Percentiles rank a stretch among this genome's conserved stretches.
Evolutionary conservation across 2,888 invertebrate species (phyloP).

Genomic region (Anthophora plumipes): DNA sequence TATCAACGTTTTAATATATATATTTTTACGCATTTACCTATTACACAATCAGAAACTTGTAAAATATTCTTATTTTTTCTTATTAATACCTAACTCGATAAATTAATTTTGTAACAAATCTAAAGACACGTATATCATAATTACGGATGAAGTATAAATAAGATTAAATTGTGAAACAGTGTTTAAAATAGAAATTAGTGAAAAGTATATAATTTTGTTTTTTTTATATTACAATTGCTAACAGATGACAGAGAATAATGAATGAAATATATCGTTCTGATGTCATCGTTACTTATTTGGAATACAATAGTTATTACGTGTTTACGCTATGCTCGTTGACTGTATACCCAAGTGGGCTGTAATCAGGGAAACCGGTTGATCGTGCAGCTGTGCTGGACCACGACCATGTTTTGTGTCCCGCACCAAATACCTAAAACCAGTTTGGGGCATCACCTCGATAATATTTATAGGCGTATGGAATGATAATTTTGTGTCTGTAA

Average conservation of each 20-base stretch:
- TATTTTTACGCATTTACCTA: background rate
- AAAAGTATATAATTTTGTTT: background rate
- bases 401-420: conserved; percentile 58
- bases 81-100: background rate
- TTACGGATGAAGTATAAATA: background rate
- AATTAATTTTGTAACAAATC: background rate
- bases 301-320: conserved; percentile 4
- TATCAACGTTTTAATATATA: background rate
- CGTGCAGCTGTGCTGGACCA: conserved; percentile 61
- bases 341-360: conserved; percentile 27
- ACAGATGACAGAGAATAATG: background rate
- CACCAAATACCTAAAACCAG: conserved; percentile 70
- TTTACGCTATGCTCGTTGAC: conserved; percentile 14
- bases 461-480: conserved; percentile 64
- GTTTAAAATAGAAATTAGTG: background rate
- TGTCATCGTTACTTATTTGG: background rate
- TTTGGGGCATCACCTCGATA: conserved; percentile 62
- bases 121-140: background rate
- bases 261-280: background rate
- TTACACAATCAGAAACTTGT: background rate
- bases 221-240: background rate
- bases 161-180: background rate
- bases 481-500: conserved; percentile 57
- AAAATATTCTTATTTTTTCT: background rate
- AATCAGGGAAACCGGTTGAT: conserved; percentile 69